Evolutionary conservation across 2,888 invertebrate genomes (phyloP), one percentile per base, ranked within the genome.

Genomic region (Coenonympha glycerion): DNA sequence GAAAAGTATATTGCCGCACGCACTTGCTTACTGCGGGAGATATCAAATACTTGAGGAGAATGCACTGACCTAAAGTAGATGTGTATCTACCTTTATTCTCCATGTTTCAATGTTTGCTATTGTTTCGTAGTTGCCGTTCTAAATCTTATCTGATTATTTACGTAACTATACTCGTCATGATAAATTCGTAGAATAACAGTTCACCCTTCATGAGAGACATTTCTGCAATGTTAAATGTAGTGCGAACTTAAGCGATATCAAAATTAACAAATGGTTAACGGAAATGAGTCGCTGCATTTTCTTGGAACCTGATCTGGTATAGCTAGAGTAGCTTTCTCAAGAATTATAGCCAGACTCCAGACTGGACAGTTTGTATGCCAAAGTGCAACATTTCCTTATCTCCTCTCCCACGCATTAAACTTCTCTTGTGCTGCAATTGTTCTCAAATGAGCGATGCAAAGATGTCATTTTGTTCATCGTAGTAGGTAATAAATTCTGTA

Each of bases 1-100:
- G 62, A 65, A 63, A 71, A 68, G 71, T 68, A 73, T 72, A 72
- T 68, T 75, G 69, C 69, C 66, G 67, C 69, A 69, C 64, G 61
- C 64, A 64, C 66, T 66, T 64, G 68, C 64, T 57, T 28, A 47
- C 47, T 15, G 28, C 11, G 42, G 64, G 65, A 66, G 63, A 68
- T 59, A 41, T 42, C 22, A 21, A 51, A 47, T 40, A n/a, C n/a
- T n/a, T n/a, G n/a, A n/a, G n/a, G n/a, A 51, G 34, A 54, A 47
- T 47, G 44, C 18, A 41, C 33, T 34, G 34, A 50, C 18, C 19
- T 42, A 36, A 41, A 30, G 41, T 24, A 49, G 52, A 53, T 49
- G 15, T 45, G 19, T 48, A 52, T 52, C 40, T 52, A 18, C 28
- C 30, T 39, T 34, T 28, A 11, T 16, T 34, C 16, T 15, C 5